Evolutionary conservation across 2,797 vertebrate species (phyloP).

Genomic region (Carduelis carduelis): DNA sequence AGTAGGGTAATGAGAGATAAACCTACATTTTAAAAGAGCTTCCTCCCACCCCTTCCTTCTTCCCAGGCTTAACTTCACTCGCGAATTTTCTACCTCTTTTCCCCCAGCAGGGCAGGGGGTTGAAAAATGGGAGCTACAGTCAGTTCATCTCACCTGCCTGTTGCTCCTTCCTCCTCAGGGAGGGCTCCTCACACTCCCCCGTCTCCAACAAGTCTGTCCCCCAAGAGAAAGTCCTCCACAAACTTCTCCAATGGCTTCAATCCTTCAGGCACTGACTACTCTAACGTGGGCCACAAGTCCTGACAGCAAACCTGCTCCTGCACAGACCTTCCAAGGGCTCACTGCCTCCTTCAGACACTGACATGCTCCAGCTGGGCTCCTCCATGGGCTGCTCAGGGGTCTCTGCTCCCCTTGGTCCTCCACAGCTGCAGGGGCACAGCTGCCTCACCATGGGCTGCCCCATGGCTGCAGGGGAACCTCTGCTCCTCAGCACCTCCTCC

Average conservation of each 20-base stretch:
- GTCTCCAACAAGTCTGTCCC: not conserved
- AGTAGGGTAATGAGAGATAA: not conserved
- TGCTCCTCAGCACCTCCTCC: too few species aligned
- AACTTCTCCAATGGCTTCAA: not conserved
- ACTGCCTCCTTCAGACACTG: not conserved
- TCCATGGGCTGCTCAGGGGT: not conserved
- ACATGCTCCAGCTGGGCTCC: not conserved
- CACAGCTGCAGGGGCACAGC: not conserved
- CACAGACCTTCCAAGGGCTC: not conserved
- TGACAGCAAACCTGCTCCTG: not conserved
- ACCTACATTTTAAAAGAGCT: not conserved
- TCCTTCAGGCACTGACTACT: not conserved
- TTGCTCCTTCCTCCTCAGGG: not conserved
- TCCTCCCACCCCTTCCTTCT: not conserved
- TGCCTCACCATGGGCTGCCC: too few species aligned
- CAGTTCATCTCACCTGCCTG: not conserved
- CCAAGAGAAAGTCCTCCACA: not conserved
- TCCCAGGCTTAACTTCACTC: not conserved
- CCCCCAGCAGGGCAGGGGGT: fast-evolving
- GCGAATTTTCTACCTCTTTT: fast-evolving
- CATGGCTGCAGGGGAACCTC: not conserved
- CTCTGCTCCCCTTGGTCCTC: not conserved
- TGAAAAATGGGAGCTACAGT: not conserved
- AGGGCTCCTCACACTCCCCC: not conserved
- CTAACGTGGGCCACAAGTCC: fast-evolving